phyloP scores from a whole-genome alignment of 2,888 invertebrate species.

The Notodonta dromedarius region DNA sequence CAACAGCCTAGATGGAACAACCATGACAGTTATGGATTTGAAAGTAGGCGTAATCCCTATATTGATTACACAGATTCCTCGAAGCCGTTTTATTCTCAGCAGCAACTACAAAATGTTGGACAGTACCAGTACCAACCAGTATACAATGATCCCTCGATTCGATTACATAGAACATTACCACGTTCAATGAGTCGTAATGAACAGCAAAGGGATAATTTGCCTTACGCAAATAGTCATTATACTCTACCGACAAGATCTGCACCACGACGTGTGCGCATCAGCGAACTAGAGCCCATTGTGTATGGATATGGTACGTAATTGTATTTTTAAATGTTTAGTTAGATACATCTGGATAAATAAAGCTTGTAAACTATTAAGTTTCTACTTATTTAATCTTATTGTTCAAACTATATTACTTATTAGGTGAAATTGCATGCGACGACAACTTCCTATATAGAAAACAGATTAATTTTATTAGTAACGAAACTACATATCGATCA shows the following conservation, averaged over 20 bases:
- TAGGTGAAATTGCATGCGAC: not conserved
- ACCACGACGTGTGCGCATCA: constrained; percentile 74
- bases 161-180: constrained; percentile 60
- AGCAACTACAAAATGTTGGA: constrained; percentile 31
- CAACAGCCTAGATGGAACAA: constrained; percentile 52
- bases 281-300: constrained; percentile 68
- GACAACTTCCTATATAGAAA: constrained; percentile 5
- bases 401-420: not conserved
- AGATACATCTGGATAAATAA: not conserved
- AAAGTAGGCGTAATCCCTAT: constrained; percentile 60
- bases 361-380: no score
- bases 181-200: constrained; percentile 42
- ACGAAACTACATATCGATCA: constrained; percentile 43
- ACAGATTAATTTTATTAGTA: constrained; percentile 30
- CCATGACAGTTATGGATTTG: constrained; percentile 43
- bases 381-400: no score
- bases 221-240: constrained; percentile 56
- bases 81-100: constrained; percentile 46
- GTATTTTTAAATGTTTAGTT: constrained; percentile 14
- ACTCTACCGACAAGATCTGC: constrained; percentile 66
- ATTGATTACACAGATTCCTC: constrained; percentile 57
- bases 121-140: constrained; percentile 55
- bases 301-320: constrained; percentile 75
- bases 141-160: constrained; percentile 54
- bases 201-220: constrained; percentile 34